Percentiles rank a stretch among this genome's conserved stretches.
These are phyloP conservation scores for Platorchestia sp. DNA, from an alignment of 1,140 invertebrate genomes.

Conservation along the genomic window DNA sequence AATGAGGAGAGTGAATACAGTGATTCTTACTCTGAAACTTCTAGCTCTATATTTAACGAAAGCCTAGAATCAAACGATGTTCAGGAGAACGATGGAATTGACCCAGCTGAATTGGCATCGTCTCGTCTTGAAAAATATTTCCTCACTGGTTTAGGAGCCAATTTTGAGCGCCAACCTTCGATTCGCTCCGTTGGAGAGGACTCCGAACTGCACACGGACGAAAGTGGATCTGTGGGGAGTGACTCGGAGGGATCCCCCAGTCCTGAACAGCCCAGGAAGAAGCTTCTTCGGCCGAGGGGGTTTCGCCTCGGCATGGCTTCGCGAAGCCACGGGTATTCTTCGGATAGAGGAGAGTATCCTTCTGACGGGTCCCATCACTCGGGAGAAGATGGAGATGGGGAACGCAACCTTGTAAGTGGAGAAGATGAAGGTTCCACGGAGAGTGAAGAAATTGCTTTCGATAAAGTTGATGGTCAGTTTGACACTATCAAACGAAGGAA, in stretches of 20 bases:
- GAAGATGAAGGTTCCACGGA: conserved; percentile 85
- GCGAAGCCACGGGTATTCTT: conserved; percentile 57
- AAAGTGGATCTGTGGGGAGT: conserved; percentile 85
- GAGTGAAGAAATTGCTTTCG: conserved; percentile 72
- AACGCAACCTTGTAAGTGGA: conserved; percentile 71
- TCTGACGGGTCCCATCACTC: conserved; percentile 66
- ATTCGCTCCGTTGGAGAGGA: conserved; percentile 67
- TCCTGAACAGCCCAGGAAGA: conserved; percentile 83
- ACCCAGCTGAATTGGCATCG: conserved; percentile 82
- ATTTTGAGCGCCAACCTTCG: conserved; percentile 76
- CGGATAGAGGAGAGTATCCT: conserved; percentile 60
- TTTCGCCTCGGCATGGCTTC: conserved; percentile 61
- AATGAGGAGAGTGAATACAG: conserved; percentile 72
- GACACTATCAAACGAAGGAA: conserved; percentile 89
- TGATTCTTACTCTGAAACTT: conserved; percentile 85
- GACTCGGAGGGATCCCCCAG: conserved; percentile 89
- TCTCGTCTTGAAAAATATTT: conserved; percentile 92
- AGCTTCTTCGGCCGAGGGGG: conserved; percentile 82
- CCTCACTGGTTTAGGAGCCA: conserved; percentile 83
- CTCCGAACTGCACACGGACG: conserved; percentile 75
- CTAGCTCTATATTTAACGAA: conserved; percentile 87
- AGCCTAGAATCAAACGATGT: conserved; percentile 73
- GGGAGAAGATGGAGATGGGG: conserved; percentile 60
- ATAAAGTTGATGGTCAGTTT: conserved; percentile 80
- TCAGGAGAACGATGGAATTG: conserved; percentile 69